These are phyloP conservation scores for Drosophila tsacasi DNA, from an alignment of 1,140 invertebrate species.

Conservation along the genomic window DNA sequence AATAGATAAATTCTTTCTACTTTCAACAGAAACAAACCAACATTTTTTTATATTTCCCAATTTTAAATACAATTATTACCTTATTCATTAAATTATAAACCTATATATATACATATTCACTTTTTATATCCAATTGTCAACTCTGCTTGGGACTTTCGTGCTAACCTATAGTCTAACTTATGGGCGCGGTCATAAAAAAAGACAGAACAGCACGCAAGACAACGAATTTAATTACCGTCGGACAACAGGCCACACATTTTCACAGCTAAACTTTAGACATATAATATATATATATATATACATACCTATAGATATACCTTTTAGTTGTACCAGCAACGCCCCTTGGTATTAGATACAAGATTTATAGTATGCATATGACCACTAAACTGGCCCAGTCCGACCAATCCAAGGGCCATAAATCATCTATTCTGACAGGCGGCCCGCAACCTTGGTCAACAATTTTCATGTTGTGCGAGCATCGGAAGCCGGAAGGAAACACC, in stretches of 20 bases:
- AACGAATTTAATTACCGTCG: constrained; percentile 3
- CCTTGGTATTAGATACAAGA: background rate
- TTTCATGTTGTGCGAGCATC: constrained; percentile 57
- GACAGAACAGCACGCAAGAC: constrained; percentile 13
- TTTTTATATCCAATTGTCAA: background rate
- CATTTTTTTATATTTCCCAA: background rate
- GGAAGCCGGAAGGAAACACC: constrained; percentile 62
- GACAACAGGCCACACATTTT: constrained; percentile 1
- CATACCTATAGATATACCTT: too few relatives aligned
- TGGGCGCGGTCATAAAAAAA: constrained; percentile 52
- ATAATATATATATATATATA: background rate
- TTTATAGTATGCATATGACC: background rate
- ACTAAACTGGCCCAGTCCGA: constrained; percentile 4
- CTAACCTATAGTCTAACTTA: constrained; percentile 37
- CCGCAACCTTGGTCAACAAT: constrained; percentile 54
- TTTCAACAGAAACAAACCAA: too few relatives aligned
- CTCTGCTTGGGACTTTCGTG: constrained; percentile 8
- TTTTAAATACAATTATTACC: background rate
- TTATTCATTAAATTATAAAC: background rate
- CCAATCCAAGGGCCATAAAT: constrained; percentile 55
- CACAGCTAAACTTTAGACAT: constrained; percentile 2
- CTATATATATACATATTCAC: background rate
- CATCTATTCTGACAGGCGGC: constrained; percentile 43
- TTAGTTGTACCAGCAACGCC: constrained; percentile 36
- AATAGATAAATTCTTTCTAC: too few relatives aligned